Evolutionary conservation across 1,140 invertebrate genomes (phyloP), one percentile per base, ranked within the genome.

Genomic region (Aplysia californica): DNA sequence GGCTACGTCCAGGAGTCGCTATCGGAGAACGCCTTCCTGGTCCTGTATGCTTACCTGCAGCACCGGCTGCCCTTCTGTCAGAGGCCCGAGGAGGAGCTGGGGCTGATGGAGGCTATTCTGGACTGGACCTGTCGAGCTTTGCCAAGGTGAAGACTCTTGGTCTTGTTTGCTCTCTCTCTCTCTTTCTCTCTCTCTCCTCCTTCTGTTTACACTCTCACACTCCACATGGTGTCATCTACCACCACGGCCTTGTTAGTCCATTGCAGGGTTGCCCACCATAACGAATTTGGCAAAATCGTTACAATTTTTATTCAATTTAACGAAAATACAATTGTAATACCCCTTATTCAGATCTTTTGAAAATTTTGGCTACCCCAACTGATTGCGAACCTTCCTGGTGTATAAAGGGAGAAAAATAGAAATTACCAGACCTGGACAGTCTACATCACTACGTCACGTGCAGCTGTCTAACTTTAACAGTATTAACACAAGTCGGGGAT

Each of bases 81-180:
- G 68, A 78, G 75, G 23, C 69, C 86, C 18, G 58, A 79, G 26
- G 83, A 89, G 21, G 81, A 88, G 64, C 74, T 79, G 10, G 66
- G 78, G 2, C 71, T 87, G 1, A 79, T 87, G 50, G 79, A 80
- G 26, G 75, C 78, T 36, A 44, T 88, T 0, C 36, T 88, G 20
- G 83, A 84, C 66, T 87, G 88, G 83, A 84, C 80, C 3, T 69
- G 80, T 2, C 76, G 80, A 33, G 83, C 82, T 21, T 86, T 87
- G 76, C 85, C 89, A 41, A 84, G 76, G 82, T 90, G 82, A 78
- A 59, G n/a, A n/a, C n/a, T n/a, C n/a, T n/a, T n/a, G n/a, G n/a
- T n/a, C n/a, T n/a, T n/a, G n/a, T n/a, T n/a, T n/a, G n/a, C n/a
- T n/a, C n/a, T n/a, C 79, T 36, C 36, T 4, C 36, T 64, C n/a